phyloP scores from a whole-genome alignment of 2,797 vertebrate species.

The Momotus momota region DNA sequence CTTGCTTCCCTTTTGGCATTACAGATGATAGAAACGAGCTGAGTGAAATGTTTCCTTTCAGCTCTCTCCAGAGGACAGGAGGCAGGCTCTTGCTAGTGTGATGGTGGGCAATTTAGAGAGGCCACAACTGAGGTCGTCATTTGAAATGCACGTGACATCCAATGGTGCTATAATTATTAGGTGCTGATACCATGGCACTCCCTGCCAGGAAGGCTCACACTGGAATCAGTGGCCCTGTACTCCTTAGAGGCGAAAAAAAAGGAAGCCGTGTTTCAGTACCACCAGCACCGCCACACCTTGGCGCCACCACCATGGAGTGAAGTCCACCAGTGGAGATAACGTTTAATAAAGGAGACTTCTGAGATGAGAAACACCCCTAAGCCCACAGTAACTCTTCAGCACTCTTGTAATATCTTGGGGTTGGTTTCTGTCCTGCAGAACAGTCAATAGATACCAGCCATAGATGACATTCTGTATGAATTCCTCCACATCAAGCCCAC shows the following conservation, averaged over 20 bases:
- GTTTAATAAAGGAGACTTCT: neutral
- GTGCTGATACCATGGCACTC: neutral
- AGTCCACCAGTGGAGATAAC: neutral
- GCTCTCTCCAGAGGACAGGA: neutral
- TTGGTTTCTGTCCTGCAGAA: neutral
- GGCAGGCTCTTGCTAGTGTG: neutral
- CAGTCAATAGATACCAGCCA: neutral
- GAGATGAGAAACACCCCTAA: neutral
- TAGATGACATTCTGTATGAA: neutral
- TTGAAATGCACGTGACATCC: rapidly evolving
- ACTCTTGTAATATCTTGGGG: neutral
- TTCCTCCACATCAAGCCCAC: neutral
- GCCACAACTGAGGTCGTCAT: neutral
- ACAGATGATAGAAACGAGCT: neutral
- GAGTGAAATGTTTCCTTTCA: constrained; percentile 40
- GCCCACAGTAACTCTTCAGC: neutral
- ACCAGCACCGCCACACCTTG: neutral
- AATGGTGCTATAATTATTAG: neutral
- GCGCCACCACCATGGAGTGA: neutral
- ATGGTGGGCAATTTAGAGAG: neutral
- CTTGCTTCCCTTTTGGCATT: constrained; percentile 38
- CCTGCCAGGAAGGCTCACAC: neutral
- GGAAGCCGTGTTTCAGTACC: neutral
- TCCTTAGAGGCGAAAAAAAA: neutral
- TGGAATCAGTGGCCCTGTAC: neutral